Base-by-base conservation (phyloP, 2,113 vertebrate species). In the Erythrocebus patas region DNA sequence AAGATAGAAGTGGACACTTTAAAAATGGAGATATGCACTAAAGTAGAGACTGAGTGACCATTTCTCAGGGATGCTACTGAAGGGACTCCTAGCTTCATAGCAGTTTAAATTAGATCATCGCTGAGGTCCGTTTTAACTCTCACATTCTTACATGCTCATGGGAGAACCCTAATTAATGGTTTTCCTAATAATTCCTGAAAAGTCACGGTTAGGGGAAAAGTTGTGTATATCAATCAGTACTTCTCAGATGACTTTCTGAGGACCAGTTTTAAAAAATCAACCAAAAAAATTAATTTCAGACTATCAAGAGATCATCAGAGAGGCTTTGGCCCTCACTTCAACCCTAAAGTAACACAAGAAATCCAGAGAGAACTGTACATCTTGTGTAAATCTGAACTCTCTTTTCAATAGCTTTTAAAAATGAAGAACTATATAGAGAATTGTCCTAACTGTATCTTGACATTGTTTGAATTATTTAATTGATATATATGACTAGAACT, bases 331-430 rank as follows among this genome's bases (percentile, higher is more conserved):
- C 64, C 40, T 89, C 76, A 35, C 18, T 87, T 86, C 38, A 94
- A 38, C 43, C 57, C 59, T 95, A 86, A 93, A 95, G 68, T 82
- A 79, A 76, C 80, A 64, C 45, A 32, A 89, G 94, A 91, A 96
- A 82, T 95, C 50, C 57, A 95, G 27, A 72, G 35, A 68, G 8
- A 83, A 57, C 30, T 79, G 16, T 66, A 9, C 2, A 10, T 45
- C 52, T 73, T 66, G 1, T 16, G 35, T 64, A 72, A 61, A 66
- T 79, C 81, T 64, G 59, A 87, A 83, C 23, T 91, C 22, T 91
- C n/a, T 95, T 87, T 90, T 76, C 30, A 97, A 1, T 76, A 13
- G 68, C 16, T 93, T 90, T 90, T 93, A 9, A 95, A 91, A 87
- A 30, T 89, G 35, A 90, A 90, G 32, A 73, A 86, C 93, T 76